Base-by-base conservation (phyloP, 2,113 vertebrate species). In the Callipepla squamata region DNA sequence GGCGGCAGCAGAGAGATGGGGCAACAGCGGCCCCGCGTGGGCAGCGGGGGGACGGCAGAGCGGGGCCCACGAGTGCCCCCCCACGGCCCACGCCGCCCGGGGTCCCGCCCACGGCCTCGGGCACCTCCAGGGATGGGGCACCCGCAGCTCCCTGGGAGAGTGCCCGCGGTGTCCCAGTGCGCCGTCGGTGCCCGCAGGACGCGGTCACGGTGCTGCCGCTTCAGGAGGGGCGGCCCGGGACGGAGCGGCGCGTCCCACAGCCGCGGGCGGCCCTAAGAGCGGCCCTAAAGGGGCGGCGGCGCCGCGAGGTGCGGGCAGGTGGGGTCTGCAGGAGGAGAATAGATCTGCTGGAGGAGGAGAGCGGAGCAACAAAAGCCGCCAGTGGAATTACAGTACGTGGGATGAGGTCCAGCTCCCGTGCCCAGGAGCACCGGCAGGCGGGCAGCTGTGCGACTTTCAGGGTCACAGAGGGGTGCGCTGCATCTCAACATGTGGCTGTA, bases 401-500 rank as follows among this genome's bases (percentile, higher is more conserved):
- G 9, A 5, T 73, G 50, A 51, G 50, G 15, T 26, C 25, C 74
- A 65, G 47, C 44, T 90, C 38, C 66, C 87, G 68, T 75, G 59
- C 81, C 58, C 2, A 2, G 90, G 55, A 91, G 57, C 59, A 75
- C 1, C 0, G 66, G 63, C 10, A 86, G 59, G 34, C 8, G 10
- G 42, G 55, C 10, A 18, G 70, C 26, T 53, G 36, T 63, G 20
- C 7, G 81, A 75, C 6, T 3, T 88, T 85, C 72, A 47, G 42
- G 48, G 21, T 42, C 87, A 81, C 0, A 2, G 83, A 93, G 96
- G 95, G 8, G 20, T 0, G 0, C 40, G 80, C 77, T 47, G 70
- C 66, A 68, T 91, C 84, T 84, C 92, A 96, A 85, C 93, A 91
- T 68, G 80, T 91, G 67, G 81, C 79, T 87, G 66, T 55, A 30